A percentile compares a stretch with the other conserved stretches of the same genome.
These are phyloP conservation scores for Danio aesculapii DNA, from an alignment of 2,797 vertebrate species.

Conservation along the genomic window DNA sequence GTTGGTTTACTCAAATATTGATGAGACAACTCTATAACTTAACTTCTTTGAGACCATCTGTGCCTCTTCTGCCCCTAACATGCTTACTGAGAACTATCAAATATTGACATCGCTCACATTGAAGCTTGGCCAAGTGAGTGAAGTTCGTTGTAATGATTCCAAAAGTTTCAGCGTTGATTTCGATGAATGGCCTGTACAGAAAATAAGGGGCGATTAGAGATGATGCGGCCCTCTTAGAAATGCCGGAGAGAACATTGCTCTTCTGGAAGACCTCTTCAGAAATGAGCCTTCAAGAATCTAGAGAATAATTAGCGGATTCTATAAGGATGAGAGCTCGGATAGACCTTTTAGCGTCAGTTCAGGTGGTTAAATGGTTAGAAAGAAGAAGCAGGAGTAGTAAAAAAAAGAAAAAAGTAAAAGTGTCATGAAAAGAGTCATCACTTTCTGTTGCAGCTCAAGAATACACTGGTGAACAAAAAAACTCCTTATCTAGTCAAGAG, in stretches of 20 bases:
- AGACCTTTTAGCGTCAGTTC: slow-evolving; percentile 34
- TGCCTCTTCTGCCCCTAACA: slow-evolving; percentile 22
- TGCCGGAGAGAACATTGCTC: not conserved
- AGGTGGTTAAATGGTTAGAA: slow-evolving; percentile 29
- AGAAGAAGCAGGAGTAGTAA: not conserved
- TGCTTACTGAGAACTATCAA: slow-evolving; percentile 27
- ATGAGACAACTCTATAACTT: slow-evolving; percentile 48
- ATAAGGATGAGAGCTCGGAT: slow-evolving; percentile 12
- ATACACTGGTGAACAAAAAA: slow-evolving; percentile 9
- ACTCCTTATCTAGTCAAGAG: too few relatives aligned
- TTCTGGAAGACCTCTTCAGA: slow-evolving; percentile 1
- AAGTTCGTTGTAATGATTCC: slow-evolving; percentile 34
- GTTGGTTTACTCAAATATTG: slow-evolving; percentile 47
- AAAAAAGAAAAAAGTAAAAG: not conserved
- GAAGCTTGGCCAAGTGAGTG: not conserved
- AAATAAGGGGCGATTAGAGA: not conserved
- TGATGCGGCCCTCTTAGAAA: slow-evolving; percentile 39
- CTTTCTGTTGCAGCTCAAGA: slow-evolving; percentile 16
- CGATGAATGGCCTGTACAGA: not conserved
- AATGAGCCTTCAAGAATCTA: slow-evolving; percentile 24
- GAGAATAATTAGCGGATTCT: slow-evolving; percentile 42
- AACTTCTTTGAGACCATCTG: slow-evolving; percentile 44
- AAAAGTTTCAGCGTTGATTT: not conserved
- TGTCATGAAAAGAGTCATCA: not conserved
- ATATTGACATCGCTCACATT: slow-evolving; percentile 32